Conservation (phyloP, 1,140 invertebrate species). For the Mycetomoellerius zeteki region DNA sequence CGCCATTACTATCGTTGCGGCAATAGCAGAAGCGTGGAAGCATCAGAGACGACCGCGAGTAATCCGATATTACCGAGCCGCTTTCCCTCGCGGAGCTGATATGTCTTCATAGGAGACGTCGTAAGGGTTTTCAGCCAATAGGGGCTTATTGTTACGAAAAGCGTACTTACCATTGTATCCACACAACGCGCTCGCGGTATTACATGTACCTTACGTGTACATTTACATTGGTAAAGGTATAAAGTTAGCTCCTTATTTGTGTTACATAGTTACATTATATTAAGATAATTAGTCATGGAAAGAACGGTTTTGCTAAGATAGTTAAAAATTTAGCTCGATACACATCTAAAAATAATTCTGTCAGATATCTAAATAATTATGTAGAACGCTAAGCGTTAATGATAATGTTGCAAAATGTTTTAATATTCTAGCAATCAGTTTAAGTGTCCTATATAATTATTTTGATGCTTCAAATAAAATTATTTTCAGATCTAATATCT, state of each 20-base stretch:
- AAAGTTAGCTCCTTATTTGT: background rate
- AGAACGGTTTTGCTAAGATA: too few species aligned
- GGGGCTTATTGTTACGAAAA: conserved; percentile 60
- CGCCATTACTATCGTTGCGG: conserved; percentile 65
- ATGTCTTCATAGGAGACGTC: conserved; percentile 66
- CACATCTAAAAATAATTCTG: too few species aligned
- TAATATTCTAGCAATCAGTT: too few species aligned
- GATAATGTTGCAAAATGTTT: too few species aligned
- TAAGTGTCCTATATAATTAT: too few species aligned
- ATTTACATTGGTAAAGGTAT: background rate
- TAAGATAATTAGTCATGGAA: background rate
- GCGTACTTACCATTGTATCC: conserved; percentile 54
- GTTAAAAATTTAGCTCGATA: too few species aligned
- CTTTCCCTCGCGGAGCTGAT: conserved; percentile 71
- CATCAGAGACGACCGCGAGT: conserved; percentile 74
- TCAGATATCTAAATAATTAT: too few species aligned
- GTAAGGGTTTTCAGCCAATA: conserved; percentile 70
- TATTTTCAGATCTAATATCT: too few species aligned
- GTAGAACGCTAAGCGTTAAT: too few species aligned
- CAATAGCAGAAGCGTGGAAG: conserved; percentile 65
- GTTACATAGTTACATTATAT: background rate
- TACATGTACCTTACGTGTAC: conserved; percentile 18
- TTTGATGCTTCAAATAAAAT: too few species aligned
- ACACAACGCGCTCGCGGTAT: conserved; percentile 37
- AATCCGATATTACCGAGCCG: conserved; percentile 83